Base-by-base conservation (phyloP, 2,113 vertebrate species). In the Otus sunia region DNA sequence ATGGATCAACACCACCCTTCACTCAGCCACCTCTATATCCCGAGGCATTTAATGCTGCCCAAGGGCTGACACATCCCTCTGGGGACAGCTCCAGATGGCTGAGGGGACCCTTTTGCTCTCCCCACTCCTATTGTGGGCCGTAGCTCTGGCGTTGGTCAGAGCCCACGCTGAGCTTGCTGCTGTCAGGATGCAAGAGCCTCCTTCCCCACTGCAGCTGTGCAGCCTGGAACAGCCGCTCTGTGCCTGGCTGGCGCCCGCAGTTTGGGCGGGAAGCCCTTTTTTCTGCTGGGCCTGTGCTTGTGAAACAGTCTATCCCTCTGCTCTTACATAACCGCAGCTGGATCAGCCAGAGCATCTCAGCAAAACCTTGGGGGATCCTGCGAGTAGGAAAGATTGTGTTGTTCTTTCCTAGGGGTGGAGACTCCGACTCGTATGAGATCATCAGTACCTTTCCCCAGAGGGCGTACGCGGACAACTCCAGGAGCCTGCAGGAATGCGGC, bases 391-490 rank as follows among this genome's bases (percentile, higher is more conserved):
- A 88, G 55, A 58, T 14, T 68, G 67, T n/a, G 81, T 92, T 96
- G 79, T 91, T 97, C 77, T 97, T 80, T 97, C 87, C 91, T 94
- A 99, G 99, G 98, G 97, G 97, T 29, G 49, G 55, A 53, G 93
- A 90, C 6, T 52, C 88, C 6, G 4, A 91, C 19, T 92, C 86
- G 0, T 99, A 99, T 71, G 98, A 99, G 97, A 99, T 99, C 98
- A 97, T 99, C 97, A 99, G 98, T 15, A 92, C 95, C 7, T 98
- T 98, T 83, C 99, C 99, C 36, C 96, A 78, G 59, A 78, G 86
- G 20, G 94, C 97, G 95, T 99, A 99, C 72, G 29, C 49, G 0
- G 98, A 99, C 8, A 95, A 97, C 26, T 7, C 94, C 26, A 97
- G 97, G 93, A 99, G 98, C 2, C 98, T 99, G 20, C 97, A 95